Percentiles rank a stretch among this genome's conserved stretches.
Evolutionary conservation across 2,797 vertebrate species (phyloP).

Genomic region (Hipposideros larvatus): DNA sequence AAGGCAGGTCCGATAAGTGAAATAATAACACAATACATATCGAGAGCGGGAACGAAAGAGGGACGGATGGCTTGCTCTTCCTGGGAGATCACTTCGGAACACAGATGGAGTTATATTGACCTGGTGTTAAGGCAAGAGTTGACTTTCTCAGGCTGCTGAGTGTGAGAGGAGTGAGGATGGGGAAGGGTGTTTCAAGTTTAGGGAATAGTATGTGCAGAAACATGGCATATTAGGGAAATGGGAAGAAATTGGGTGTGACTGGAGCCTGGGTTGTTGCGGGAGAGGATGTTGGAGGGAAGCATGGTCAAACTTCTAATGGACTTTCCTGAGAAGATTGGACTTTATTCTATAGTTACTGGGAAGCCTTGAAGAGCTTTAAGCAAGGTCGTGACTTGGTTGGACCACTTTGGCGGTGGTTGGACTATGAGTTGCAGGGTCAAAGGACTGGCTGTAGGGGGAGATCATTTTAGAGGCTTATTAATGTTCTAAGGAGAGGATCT

Average conservation of each 20-base stretch:
- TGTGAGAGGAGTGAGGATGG: neutral
- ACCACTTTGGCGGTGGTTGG: accelerated
- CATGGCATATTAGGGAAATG: neutral
- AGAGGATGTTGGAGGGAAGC: neutral
- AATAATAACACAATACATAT: neutral
- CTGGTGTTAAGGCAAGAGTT: neutral
- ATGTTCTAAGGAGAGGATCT: neutral
- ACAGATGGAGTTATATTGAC: neutral
- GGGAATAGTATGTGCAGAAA: neutral
- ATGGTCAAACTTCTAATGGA: neutral
- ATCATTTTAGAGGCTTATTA: neutral
- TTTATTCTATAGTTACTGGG: neutral
- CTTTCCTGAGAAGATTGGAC: neutral
- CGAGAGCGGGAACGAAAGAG: neutral
- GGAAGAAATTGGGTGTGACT: neutral
- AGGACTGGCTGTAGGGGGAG: neutral
- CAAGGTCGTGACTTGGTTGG: neutral
- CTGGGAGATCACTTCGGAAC: neutral
- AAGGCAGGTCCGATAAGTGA: neutral
- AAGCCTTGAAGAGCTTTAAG: neutral
- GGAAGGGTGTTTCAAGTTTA: neutral
- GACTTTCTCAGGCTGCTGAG: neutral
- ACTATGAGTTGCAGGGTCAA: neutral
- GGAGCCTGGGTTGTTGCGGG: neutral
- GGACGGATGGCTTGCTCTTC: neutral